phyloP scores from a whole-genome alignment of 2,888 invertebrate species.

The Drosophila yooni region DNA sequence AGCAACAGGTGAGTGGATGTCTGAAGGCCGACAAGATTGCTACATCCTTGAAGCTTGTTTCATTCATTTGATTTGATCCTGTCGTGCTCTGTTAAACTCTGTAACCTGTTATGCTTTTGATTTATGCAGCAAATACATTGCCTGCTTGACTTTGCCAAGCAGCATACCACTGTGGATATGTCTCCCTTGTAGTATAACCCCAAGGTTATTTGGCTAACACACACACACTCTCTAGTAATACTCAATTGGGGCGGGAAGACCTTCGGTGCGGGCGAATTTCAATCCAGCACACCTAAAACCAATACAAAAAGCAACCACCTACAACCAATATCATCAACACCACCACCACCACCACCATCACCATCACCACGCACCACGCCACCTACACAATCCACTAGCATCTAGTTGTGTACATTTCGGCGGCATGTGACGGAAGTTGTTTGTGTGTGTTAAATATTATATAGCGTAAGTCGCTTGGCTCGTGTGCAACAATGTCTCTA shows the following conservation, averaged over 20 bases:
- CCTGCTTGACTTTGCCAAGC: conserved; percentile 84
- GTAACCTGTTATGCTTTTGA: conserved; percentile 72
- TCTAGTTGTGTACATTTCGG: conserved; percentile 49
- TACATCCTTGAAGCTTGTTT: conserved; percentile 48
- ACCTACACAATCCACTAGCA: conserved; percentile 53
- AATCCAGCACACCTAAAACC: conserved; percentile 27
- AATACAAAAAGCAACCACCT: conserved; percentile 33
- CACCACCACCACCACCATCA: conserved; percentile 29
- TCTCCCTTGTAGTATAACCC: conserved; percentile 43
- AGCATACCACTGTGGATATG: conserved; percentile 72
- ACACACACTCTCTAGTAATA: conserved; percentile 42
- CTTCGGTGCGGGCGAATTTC: conserved; percentile 21
- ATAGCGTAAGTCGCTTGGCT: conserved; percentile 72
- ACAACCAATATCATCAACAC: conserved; percentile 48
- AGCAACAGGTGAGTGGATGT: conserved; percentile 91
- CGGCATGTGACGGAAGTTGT: conserved; percentile 64
- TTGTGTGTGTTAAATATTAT: conserved; percentile 48
- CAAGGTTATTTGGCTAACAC: conserved; percentile 70
- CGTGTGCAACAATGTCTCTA: conserved; percentile 48
- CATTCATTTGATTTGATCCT: conserved; percentile 46
- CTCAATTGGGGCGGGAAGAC: conserved; percentile 41
- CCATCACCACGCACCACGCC: conserved; percentile 27
- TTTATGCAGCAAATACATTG: conserved; percentile 83
- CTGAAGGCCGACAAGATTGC: conserved; percentile 38
- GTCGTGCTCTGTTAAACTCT: conserved; percentile 38